A percentile compares a stretch with the other conserved stretches of the same genome.
Conservation (phyloP, 2,797 vertebrate species). For the Lepus oiostolus region DNA sequence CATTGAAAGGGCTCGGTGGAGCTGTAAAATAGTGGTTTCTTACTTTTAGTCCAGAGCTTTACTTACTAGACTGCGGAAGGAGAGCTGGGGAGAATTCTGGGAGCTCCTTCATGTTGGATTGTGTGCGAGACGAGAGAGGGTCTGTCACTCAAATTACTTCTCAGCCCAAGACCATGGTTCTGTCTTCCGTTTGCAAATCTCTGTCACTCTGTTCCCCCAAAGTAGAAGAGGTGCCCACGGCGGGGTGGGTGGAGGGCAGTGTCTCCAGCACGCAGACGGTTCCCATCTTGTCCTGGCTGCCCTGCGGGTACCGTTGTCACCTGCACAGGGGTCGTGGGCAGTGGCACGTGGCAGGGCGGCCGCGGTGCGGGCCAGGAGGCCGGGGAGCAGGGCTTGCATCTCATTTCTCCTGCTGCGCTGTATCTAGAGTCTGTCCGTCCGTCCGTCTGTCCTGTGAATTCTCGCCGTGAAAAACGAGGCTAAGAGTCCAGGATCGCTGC, state of each 20-base stretch:
- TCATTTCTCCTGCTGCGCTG: constrained; percentile 72
- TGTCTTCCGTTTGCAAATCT: constrained; percentile 85
- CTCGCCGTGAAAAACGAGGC: constrained; percentile 63
- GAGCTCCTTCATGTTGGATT: constrained; percentile 69
- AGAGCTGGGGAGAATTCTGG: constrained; percentile 67
- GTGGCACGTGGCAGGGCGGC: constrained; percentile 75
- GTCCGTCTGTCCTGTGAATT: constrained; percentile 66
- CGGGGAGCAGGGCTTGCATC: constrained; percentile 45
- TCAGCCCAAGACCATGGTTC: constrained; percentile 83
- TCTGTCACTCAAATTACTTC: constrained; percentile 73
- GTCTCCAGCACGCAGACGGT: not conserved
- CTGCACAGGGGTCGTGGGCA: not conserved
- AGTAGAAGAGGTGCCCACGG: constrained; percentile 75
- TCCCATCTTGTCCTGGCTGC: not conserved
- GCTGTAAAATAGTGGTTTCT: not conserved
- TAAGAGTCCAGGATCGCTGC: constrained; percentile 78
- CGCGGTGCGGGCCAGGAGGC: not conserved
- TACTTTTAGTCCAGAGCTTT: constrained; percentile 61
- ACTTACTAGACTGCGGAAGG: not conserved
- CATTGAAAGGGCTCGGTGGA: not conserved
- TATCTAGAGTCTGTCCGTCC: constrained; percentile 63
- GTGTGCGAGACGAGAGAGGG: constrained; percentile 43
- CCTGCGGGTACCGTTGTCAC: constrained; percentile 39
- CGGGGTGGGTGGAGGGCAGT: constrained; percentile 66
- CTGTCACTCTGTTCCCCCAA: constrained; percentile 76